A percentile compares a stretch with the other conserved stretches of the same genome.
These are phyloP conservation scores for Laspeyria flexula DNA, from an alignment of 2,888 invertebrate species.

Conservation along the genomic window DNA sequence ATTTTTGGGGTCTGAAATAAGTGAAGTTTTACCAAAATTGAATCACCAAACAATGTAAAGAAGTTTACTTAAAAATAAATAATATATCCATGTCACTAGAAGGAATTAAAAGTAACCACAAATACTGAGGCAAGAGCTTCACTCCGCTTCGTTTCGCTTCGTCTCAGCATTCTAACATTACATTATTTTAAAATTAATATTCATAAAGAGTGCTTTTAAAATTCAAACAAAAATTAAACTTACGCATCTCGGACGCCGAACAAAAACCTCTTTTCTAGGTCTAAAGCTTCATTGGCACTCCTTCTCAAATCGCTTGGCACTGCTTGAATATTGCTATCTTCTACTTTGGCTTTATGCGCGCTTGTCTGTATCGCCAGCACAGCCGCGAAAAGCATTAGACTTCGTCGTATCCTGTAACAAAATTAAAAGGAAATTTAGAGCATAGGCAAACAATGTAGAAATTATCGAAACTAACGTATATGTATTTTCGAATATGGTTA, in stretches of 20 bases:
- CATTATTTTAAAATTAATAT: no score
- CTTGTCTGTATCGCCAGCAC: conserved; percentile 52
- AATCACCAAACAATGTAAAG: no score
- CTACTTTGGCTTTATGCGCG: conserved; percentile 68
- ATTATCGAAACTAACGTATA: background rate
- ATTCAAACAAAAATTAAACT: conserved; percentile 44
- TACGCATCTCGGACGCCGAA: conserved; percentile 75
- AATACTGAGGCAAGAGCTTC: no score
- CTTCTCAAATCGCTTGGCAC: conserved; percentile 79
- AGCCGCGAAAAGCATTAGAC: conserved; percentile 66
- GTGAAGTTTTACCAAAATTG: no score
- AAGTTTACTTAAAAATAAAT: no score
- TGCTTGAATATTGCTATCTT: conserved; percentile 66
- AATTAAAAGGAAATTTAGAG: conserved; percentile 5
- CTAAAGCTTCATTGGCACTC: conserved; percentile 76
- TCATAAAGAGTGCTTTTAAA: no score
- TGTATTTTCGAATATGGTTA: no score
- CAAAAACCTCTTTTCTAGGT: conserved; percentile 73
- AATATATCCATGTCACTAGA: no score
- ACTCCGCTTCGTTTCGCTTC: no score
- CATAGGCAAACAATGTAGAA: background rate
- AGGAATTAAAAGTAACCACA: no score
- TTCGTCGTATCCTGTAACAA: conserved; percentile 74
- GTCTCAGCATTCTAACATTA: no score
- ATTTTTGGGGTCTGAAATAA: no score